Evolutionary conservation across 2,888 invertebrate species (phyloP).

Genomic region (Stegophylla sp.): DNA sequence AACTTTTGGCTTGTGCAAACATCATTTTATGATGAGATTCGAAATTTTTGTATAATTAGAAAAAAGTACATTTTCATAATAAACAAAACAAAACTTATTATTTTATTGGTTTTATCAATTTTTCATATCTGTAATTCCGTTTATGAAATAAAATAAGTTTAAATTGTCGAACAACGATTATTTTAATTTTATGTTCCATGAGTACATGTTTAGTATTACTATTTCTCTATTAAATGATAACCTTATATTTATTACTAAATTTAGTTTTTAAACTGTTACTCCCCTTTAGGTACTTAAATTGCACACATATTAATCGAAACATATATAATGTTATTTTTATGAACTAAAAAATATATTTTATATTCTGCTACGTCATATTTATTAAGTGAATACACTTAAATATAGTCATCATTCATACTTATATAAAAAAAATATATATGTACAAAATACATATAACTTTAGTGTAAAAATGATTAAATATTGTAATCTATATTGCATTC

Average conservation of each 20-base stretch:
- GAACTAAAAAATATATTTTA: conserved; percentile 11
- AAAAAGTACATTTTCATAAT: conserved; percentile 17
- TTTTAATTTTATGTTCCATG: conserved; percentile 10
- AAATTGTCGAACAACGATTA: conserved; percentile 1
- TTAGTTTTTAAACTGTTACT: neutral
- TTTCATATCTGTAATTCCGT: neutral
- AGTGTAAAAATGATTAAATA: neutral
- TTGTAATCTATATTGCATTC: neutral
- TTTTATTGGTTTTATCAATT: conserved; percentile 1
- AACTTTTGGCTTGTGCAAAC: neutral
- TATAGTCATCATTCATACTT: neutral
- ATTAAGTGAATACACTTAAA: conserved; percentile 1
- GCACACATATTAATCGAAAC: neutral
- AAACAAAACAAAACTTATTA: neutral
- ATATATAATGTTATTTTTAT: neutral
- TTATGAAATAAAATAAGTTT: neutral
- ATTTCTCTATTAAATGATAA: neutral
- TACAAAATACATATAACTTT: neutral
- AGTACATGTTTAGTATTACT: conserved; percentile 10
- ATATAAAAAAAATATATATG: conserved; percentile 14
- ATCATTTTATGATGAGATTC: conserved; percentile 13
- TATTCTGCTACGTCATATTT: conserved; percentile 1
- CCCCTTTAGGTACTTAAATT: neutral
- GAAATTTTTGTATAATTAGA: conserved; percentile 18
- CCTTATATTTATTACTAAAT: conserved; percentile 12